Base-by-base conservation (phyloP, 2,113 vertebrate genomes). In the Onychostruthus taczanowskii region DNA sequence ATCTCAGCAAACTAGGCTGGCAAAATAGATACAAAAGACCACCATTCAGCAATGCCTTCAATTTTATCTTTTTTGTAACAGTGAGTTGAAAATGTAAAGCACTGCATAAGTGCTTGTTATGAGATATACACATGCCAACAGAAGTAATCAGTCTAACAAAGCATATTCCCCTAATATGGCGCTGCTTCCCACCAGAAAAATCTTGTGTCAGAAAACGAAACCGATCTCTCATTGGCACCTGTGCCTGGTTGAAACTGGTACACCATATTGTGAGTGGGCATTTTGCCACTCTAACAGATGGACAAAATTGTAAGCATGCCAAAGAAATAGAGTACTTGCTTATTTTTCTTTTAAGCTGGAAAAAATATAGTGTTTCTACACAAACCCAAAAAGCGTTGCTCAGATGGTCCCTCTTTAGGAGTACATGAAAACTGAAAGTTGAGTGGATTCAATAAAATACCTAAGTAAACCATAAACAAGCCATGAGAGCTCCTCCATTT, bases 271-370 rank as follows among this genome's bases (percentile, higher is more conserved):
- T 74, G 87, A 93, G 94, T 95, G 95, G 97, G 97, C 97, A 97
- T 26, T 12, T 59, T 37, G 97, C 97, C 97, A 98, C 84, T 78
- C 78, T 23, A 95, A 90, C 98, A 97, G 97, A 98, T 96, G 97
- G 97, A 80, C 80, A 68, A 43, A 55, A 93, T 2, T 91, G 91
- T 85, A 91, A 89, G 66, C 46, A 46, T 93, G 97, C 93, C 96
- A 96, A 96, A 94, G 81, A 86, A 81, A 95, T 52, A 84, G 87
- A 94, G 75, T 75, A 90, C 88, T 95, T 90, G 35, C 47, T 89
- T 84, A 76, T 73, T 37, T n/a, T 78, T 77, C 84, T 84, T 90
- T 90, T 35, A 82, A 89, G 47, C 63, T 87, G 89, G 76, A 84
- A 67, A 55, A 78, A 85, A 74, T 46, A 80, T 4, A 93, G 44